These are phyloP conservation scores for Poliocrania exsul DNA, from an alignment of 2,797 vertebrate genomes.

Conservation along the genomic window DNA sequence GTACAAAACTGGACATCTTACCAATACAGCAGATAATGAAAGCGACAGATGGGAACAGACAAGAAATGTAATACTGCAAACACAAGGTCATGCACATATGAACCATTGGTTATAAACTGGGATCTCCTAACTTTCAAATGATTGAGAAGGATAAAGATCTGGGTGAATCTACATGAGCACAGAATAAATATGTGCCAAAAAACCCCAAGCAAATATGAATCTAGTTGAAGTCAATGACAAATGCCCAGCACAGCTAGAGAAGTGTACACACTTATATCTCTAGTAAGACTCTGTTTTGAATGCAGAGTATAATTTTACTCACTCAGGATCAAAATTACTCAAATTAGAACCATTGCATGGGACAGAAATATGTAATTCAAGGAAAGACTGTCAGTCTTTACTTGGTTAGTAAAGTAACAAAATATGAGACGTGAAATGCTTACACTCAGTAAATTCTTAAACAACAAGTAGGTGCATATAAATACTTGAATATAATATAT, in stretches of 20 bases:
- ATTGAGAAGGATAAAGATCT: background rate
- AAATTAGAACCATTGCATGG: background rate
- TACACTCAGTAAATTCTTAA: background rate
- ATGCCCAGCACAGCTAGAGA: background rate
- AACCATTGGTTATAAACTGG: background rate
- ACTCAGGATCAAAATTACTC: background rate
- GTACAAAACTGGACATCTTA: background rate
- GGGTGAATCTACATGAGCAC: background rate
- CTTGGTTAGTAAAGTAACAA: background rate
- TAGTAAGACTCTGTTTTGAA: background rate
- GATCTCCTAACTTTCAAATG: background rate
- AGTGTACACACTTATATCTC: background rate
- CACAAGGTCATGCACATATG: background rate
- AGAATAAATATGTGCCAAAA: background rate
- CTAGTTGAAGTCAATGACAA: background rate
- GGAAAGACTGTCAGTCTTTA: background rate
- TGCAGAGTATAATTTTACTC: background rate
- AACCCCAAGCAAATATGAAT: background rate
- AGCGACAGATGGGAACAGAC: background rate
- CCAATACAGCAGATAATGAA: background rate
- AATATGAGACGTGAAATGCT: background rate
- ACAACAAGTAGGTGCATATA: rapidly evolving
- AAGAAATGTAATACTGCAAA: background rate
- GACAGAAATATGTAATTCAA: background rate
- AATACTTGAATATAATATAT: background rate